Conservation (phyloP, 2,797 vertebrate genomes). For the Micrastur ruficollis region DNA sequence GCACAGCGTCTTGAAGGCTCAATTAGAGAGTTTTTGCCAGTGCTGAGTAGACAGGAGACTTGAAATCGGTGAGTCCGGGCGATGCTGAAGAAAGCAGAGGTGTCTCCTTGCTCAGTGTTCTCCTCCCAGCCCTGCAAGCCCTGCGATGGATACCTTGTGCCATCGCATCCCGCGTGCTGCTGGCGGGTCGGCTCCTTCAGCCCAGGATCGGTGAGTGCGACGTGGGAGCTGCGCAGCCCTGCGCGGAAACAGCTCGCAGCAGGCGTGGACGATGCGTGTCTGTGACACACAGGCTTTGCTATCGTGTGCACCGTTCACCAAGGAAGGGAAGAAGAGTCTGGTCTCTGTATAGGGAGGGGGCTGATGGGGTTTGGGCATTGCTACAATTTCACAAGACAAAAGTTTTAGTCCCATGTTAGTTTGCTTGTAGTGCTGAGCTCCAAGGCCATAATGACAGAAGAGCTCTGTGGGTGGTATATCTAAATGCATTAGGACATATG, state of each 20-base stretch:
- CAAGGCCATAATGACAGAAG: not conserved
- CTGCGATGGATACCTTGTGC: accelerated
- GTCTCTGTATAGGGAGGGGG: accelerated
- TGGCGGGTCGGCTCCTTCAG: not conserved
- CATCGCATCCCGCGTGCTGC: accelerated
- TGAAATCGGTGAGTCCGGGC: not conserved
- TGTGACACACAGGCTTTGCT: not conserved
- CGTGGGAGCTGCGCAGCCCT: not conserved
- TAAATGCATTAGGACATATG: accelerated
- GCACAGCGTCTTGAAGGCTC: not conserved
- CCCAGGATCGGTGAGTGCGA: accelerated
- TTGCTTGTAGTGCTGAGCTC: not conserved
- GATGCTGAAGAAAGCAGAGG: not conserved
- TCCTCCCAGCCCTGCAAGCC: not conserved
- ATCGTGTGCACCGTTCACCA: accelerated
- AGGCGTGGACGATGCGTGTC: not conserved
- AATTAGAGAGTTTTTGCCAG: not conserved
- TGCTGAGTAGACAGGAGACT: not conserved
- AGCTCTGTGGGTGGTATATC: not conserved
- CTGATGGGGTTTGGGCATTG: accelerated
- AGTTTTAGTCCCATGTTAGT: not conserved
- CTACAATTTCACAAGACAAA: not conserved
- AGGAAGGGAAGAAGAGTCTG: not conserved
- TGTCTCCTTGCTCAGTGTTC: not conserved
- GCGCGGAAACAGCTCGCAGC: not conserved